phyloP scores from a whole-genome alignment of 2,888 invertebrate species.

The Noctua janthina region DNA sequence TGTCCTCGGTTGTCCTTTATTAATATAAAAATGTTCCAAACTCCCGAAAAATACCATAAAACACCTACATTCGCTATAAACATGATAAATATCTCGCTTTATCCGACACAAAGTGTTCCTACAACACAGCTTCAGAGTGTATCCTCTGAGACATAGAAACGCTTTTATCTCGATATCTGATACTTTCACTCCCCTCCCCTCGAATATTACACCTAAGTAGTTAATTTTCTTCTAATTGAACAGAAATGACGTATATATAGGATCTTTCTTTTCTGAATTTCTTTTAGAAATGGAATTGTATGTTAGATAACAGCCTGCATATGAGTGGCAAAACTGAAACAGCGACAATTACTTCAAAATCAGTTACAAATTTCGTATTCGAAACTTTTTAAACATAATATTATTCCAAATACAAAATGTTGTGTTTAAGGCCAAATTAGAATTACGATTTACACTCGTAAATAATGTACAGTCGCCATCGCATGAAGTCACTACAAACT shows the following conservation, averaged over 20 bases:
- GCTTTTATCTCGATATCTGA: slow-evolving; percentile 75
- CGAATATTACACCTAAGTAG: slow-evolving; percentile 28
- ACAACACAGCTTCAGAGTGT: slow-evolving; percentile 49
- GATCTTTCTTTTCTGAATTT: not conserved
- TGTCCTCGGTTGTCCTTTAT: not conserved
- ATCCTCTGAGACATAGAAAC: slow-evolving; percentile 70
- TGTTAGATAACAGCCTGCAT: too few species aligned
- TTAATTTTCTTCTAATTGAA: slow-evolving; percentile 41
- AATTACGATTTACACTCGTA: too few species aligned
- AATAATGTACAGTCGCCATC: too few species aligned
- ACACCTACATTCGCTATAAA: not conserved
- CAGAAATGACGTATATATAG: not conserved
- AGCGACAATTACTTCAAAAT: too few species aligned
- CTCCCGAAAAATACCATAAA: not conserved
- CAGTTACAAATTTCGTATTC: not conserved
- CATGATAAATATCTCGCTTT: slow-evolving; percentile 27
- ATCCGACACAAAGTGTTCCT: slow-evolving; percentile 57
- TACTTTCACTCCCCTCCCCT: slow-evolving; percentile 63
- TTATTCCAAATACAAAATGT: too few species aligned
- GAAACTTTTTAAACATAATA: not conserved
- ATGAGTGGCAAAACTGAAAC: not conserved
- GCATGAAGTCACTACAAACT: too few species aligned
- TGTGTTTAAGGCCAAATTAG: too few species aligned
- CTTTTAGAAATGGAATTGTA: not conserved
- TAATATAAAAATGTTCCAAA: not conserved